Conservation (phyloP, 2,797 vertebrate genomes). For the Oreochromis grahami region DNA sequence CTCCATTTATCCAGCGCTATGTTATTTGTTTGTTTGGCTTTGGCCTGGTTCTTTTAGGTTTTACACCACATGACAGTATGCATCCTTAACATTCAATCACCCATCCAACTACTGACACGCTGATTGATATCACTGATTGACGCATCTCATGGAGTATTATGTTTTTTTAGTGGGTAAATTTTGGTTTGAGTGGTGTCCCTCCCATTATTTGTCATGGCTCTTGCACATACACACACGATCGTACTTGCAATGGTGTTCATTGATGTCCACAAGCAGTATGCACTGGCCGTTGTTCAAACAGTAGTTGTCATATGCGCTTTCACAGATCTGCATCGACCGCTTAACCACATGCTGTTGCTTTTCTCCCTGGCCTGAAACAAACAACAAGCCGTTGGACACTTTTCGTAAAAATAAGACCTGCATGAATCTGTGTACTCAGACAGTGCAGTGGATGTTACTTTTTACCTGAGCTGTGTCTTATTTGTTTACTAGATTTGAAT, state of each 20-base stretch:
- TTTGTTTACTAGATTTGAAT: background rate
- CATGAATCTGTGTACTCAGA: background rate
- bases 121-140: background rate
- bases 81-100: background rate
- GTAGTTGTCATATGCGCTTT: conserved; percentile 43
- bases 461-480: background rate
- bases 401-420: background rate
- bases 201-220: background rate
- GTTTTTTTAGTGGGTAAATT: background rate
- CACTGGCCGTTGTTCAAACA: conserved; percentile 70
- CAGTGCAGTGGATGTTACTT: background rate
- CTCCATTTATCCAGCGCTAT: background rate
- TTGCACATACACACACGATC: background rate
- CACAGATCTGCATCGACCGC: conserved; percentile 32
- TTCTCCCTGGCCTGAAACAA: conserved; percentile 30
- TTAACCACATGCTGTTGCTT: conserved; percentile 48
- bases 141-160: background rate
- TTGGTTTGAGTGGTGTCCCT: background rate
- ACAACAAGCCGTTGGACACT: background rate
- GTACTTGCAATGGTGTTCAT: conserved; percentile 67
- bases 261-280: conserved; percentile 60
- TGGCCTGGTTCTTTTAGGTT: background rate
- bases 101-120: background rate
- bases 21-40: background rate
- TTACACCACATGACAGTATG: background rate